phyloP scores from a whole-genome alignment of 2,113 vertebrate species.

The Corythornis cristatus region DNA sequence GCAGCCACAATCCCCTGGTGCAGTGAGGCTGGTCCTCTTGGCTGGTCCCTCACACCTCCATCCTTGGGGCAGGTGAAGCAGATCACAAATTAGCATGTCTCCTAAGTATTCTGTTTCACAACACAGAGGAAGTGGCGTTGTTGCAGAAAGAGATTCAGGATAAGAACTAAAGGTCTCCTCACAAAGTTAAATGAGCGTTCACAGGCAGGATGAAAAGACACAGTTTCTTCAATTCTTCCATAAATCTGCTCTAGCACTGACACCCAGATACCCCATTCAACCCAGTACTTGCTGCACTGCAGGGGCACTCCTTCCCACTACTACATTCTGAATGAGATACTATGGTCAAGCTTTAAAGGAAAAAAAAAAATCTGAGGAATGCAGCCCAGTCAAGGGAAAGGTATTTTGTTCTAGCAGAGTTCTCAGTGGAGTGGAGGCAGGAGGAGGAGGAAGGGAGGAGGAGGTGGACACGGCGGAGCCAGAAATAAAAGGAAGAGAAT shows the following conservation, averaged over 20 bases:
- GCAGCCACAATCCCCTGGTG: rapidly evolving
- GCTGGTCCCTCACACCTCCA: rapidly evolving
- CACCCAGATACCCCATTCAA: background rate
- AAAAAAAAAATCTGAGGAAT: constrained; percentile 30
- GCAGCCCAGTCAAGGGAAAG: background rate
- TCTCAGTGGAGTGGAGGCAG: background rate
- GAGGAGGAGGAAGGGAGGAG: background rate
- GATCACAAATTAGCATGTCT: background rate
- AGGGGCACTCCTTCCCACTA: background rate
- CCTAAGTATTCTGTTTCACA: background rate
- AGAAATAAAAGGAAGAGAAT: background rate
- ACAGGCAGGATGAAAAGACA: background rate
- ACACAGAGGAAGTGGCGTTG: rapidly evolving
- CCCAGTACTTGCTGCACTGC: background rate
- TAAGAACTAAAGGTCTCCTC: background rate
- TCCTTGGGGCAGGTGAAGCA: rapidly evolving
- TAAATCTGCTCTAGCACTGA: background rate
- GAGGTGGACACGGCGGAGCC: background rate
- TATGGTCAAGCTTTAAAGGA: background rate
- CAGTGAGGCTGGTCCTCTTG: too few species aligned
- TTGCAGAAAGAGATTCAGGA: background rate
- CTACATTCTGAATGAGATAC: background rate
- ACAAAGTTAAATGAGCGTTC: rapidly evolving
- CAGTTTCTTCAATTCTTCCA: background rate
- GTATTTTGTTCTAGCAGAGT: background rate